Percentiles rank a stretch among this genome's conserved stretches.
phyloP scores from a whole-genome alignment of 2,113 vertebrate species.

The Mormyrus iriodes region DNA sequence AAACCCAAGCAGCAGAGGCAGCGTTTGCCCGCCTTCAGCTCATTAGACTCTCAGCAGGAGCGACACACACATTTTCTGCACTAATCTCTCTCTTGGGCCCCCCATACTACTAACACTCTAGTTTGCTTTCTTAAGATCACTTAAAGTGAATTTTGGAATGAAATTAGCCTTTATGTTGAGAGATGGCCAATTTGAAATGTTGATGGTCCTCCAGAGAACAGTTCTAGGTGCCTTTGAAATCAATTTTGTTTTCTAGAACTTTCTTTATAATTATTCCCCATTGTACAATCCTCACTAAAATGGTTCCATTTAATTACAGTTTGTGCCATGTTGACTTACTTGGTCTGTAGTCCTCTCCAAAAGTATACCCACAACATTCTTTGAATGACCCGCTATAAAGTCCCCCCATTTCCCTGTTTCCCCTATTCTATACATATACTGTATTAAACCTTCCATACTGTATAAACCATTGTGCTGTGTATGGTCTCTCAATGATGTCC shows the following conservation, averaged over 20 bases:
- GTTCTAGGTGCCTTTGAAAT: conserved; percentile 18
- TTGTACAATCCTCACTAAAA: background rate
- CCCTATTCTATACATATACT: too few relatives aligned
- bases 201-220: background rate
- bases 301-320: background rate
- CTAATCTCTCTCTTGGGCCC: conserved; percentile 76
- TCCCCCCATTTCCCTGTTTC: background rate
- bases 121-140: background rate
- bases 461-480: background rate
- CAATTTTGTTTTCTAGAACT: background rate
- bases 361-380: background rate
- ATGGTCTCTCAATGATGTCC: background rate
- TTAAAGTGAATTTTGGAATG: conserved; percentile 12
- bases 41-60: conserved; percentile 79
- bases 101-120: conserved; percentile 55
- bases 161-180: background rate
- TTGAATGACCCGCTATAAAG: background rate
- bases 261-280: background rate
- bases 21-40: conserved; percentile 66
- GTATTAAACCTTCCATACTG: too few relatives aligned
- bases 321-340: background rate
- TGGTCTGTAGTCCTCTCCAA: background rate
- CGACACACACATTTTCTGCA: conserved; percentile 73
- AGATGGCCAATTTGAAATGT: background rate
- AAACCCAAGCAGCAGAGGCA: conserved; percentile 52